Conservation (phyloP, 1,140 invertebrate species). For the Aradophagus sp. region DNA sequence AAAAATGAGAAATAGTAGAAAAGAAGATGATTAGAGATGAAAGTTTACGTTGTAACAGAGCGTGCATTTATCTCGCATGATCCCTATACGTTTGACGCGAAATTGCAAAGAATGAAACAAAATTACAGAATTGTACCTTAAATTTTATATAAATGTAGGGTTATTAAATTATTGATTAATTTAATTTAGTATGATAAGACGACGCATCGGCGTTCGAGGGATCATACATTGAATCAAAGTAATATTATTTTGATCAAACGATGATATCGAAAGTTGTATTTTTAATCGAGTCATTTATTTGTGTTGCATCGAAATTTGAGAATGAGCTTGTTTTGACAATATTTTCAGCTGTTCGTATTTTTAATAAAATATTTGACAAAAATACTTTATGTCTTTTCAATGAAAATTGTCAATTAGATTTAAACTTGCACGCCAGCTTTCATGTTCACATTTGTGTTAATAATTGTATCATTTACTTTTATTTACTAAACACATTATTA, state of each 20-base stretch:
- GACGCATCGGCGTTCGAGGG: constrained; percentile 9
- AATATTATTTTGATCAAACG: constrained; percentile 45
- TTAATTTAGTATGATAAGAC: constrained; percentile 42
- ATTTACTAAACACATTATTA: no score
- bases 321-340: constrained; percentile 56
- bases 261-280: constrained; percentile 51
- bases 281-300: constrained; percentile 54
- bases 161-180: constrained; percentile 53
- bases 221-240: constrained; percentile 49
- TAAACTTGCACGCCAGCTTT: no score
- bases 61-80: constrained; percentile 51
- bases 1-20: constrained; percentile 3
- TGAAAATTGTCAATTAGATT: no score
- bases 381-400: constrained; percentile 2
- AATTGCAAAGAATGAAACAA: constrained; percentile 6
- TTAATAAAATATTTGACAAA: constrained; percentile 54
- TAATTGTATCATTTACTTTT: no score
- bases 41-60: constrained; percentile 23
- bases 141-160: constrained; percentile 45
- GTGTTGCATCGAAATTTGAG: constrained; percentile 49
- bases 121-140: constrained; percentile 46
- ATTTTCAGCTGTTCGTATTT: constrained; percentile 57
- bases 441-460: no score
- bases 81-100: constrained; percentile 35
- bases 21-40: no score